Evolutionary conservation across 2,113 vertebrate species (phyloP), one percentile per base, ranked within the genome.

Genomic region (Atractosteus spatula): DNA sequence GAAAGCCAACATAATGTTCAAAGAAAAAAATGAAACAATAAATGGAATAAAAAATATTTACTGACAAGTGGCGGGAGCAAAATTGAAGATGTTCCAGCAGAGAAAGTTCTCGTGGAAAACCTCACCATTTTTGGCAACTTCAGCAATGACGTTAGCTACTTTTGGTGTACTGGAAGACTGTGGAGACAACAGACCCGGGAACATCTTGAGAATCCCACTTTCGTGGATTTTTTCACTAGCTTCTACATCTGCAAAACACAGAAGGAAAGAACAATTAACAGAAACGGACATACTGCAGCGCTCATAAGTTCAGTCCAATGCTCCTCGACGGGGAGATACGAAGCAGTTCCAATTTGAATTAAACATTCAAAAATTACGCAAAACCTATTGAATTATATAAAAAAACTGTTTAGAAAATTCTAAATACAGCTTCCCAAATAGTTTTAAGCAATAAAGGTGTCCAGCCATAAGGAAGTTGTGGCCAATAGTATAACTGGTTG

Each of bases 91-190:
- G 88, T 90, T 88, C 84, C 74, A 89, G 89, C 89, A 81, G 88
- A 88, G 89, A 89, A 89, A 91, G 88, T 80, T 87, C 86, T 86
- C 84, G 85, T 86, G 83, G 87, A 88, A 89, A 88, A 91, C 64
- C 95, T 94, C 91, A 99, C 97, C 97, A 83, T 98, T 99, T 96
- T 98, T 98, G 85, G 97, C 97, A 89, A 98, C 83, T 91, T 99
- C 97, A 68, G 97, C 97, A 85, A 98, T 96, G 91, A 99, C 74
- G 92, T 98, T 97, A 90, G 97, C 97, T 85, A 97, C 93, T 97
- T 96, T 98, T 61, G 96, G 93, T 81, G 94, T 91, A 85, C 92
- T 96, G 75, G 95, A 92, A 74, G 93, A 95, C 76, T 95, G 93
- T 72, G 94, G 92, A 76, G 47, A 90, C 75, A 99, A 88, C 66